Conservation (phyloP, 2,888 invertebrate species). For the Pheosia tremula region DNA sequence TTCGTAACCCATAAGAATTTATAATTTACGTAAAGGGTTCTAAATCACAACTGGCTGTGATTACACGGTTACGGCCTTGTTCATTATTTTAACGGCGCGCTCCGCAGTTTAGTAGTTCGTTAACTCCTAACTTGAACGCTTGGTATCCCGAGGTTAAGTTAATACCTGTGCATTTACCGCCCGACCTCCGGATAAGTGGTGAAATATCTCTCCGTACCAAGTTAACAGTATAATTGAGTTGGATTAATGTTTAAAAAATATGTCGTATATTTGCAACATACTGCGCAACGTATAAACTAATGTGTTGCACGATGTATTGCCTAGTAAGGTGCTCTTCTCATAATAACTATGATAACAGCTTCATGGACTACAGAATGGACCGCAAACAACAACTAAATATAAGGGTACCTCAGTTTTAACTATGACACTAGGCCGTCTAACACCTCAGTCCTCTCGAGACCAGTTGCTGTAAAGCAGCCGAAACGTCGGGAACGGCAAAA, state of each 20-base stretch:
- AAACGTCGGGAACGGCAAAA: too few species aligned
- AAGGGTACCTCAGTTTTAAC: too few species aligned
- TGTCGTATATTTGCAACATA: neutral
- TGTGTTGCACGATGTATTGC: too few species aligned
- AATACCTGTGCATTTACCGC: conserved; percentile 20
- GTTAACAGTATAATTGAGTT: neutral
- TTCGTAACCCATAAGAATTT: neutral
- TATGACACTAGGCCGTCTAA: too few species aligned
- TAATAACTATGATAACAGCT: too few species aligned
- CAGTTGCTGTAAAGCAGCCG: too few species aligned
- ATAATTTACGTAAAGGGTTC: conserved; percentile 1
- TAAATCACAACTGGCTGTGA: conserved; percentile 11
- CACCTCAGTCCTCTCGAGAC: too few species aligned
- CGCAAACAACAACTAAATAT: too few species aligned
- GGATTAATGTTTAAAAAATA: too few species aligned
- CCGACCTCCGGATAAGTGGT: conserved; percentile 19
- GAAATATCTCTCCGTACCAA: conserved; percentile 14
- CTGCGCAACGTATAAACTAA: neutral
- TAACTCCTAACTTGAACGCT: conserved; percentile 28
- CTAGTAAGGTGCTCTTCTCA: too few species aligned
- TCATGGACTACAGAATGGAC: too few species aligned
- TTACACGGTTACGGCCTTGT: conserved; percentile 28
- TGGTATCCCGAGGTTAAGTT: conserved; percentile 15
- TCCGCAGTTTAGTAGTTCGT: conserved; percentile 26
- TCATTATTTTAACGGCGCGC: conserved; percentile 30